These are phyloP conservation scores for Malurus splendens DNA, from an alignment of 2,797 vertebrate genomes.

Conservation along the genomic window DNA sequence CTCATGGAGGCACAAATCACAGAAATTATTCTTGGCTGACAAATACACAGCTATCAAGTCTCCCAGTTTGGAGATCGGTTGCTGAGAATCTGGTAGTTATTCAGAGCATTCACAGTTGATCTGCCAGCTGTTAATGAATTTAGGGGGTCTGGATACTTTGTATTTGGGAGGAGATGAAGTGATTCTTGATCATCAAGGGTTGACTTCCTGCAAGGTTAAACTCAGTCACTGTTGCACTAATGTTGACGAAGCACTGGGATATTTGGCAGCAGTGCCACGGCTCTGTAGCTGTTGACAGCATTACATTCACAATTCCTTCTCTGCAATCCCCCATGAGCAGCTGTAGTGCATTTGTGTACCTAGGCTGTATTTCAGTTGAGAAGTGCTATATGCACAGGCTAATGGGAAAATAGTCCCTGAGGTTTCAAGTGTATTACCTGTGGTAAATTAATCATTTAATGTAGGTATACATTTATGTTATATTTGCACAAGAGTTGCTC, in stretches of 20 bases:
- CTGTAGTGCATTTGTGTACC: neutral
- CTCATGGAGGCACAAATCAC: neutral
- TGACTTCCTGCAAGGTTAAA: neutral
- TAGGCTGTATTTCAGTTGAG: constrained; percentile 17
- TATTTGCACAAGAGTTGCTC: constrained; percentile 22
- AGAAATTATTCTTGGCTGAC: neutral
- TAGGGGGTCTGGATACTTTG: neutral
- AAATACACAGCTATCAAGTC: neutral
- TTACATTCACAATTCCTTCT: neutral
- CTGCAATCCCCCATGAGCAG: neutral
- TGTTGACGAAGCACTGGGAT: neutral
- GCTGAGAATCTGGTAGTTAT: neutral
- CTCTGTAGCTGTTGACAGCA: neutral
- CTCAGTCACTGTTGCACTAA: neutral
- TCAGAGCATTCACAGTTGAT: neutral
- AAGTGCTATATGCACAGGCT: neutral
- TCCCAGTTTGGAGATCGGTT: neutral
- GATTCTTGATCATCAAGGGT: neutral
- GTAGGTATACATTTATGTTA: constrained; percentile 51
- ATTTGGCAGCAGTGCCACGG: neutral
- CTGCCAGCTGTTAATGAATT: neutral
- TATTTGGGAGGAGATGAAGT: neutral
- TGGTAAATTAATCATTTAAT: constrained; percentile 56
- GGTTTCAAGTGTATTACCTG: constrained; percentile 43
- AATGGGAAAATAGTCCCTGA: constrained; percentile 45